Evolutionary conservation across 2,888 invertebrate species (phyloP), one percentile per base, ranked within the genome.

Genomic region (Mimas tiliae): DNA sequence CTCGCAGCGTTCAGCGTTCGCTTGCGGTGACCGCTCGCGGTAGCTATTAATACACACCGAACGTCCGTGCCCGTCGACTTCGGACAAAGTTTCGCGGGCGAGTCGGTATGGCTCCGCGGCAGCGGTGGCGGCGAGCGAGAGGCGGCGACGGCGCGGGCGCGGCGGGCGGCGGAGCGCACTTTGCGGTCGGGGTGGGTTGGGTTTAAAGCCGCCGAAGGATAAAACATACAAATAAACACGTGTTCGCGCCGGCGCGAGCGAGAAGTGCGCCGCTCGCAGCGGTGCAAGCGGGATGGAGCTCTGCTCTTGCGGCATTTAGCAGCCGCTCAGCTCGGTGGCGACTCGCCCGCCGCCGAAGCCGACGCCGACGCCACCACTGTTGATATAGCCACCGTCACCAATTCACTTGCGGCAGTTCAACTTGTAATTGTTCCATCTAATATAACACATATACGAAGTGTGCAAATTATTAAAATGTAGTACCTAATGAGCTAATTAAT

Each of bases 161-260:
- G 94, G 94, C 89, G 92, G 93, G 93, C 87, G 91, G 90, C 87
- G 89, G 91, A 90, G 92, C 92, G 94, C 90, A 93, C 94, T 95
- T 95, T 95, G 95, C 94, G 95, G 95, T 95, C 94, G 91, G 90
- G 91, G 94, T 94, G 95, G 95, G 95, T 94, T 93, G 95, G 95
- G 95, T 95, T 93, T 94, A 94, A 94, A 94, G 94, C 94, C 94
- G 94, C 94, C 94, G 94, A 94, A 95, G 95, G 95, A 95, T 90
- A 94, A 92, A 94, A 94, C 92, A 94, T 93, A 93, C 94, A 93
- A 93, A 93, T 93, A 94, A 94, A 95, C 94, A 94, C 93, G 94
- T 94, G 94, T 94, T 94, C 94, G 93, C 93, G 93, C 92, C 94
- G 94, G 94, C 94, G 94, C 94, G 94, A 94, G 91, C 87, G 94